A percentile compares a stretch with the other conserved stretches of the same genome.
phyloP scores from a whole-genome alignment of 23 tunicate species.

The Trididemnum nubilum region DNA sequence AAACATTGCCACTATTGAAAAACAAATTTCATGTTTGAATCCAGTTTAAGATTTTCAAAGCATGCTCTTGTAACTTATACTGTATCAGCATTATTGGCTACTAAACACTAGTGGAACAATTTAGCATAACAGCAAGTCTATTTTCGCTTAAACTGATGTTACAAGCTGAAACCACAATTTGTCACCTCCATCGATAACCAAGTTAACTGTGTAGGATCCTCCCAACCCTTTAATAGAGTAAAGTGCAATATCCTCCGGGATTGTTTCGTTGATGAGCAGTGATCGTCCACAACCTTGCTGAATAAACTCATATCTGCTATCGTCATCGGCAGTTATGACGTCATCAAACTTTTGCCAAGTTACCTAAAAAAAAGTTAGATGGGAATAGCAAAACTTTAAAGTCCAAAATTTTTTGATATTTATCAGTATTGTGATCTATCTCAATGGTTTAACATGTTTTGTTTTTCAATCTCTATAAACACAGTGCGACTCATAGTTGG shows the following conservation, averaged over 20 bases:
- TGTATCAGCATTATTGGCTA: no score
- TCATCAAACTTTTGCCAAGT: slow-evolving; percentile 70
- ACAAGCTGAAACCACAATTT: not conserved
- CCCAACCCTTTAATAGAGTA: slow-evolving; percentile 75
- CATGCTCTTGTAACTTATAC: no score
- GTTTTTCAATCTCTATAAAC: not conserved
- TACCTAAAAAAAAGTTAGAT: slow-evolving; percentile 59
- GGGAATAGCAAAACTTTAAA: not conserved
- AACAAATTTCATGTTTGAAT: no score
- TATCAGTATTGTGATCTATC: not conserved
- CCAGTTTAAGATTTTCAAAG: no score
- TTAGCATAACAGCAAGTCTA: no score
- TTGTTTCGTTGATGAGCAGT: slow-evolving; percentile 62
- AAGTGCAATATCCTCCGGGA: slow-evolving; percentile 62
- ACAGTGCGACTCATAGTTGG: no score
- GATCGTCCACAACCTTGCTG: slow-evolving; percentile 67
- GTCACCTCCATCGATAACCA: slow-evolving; percentile 85
- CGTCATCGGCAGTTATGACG: slow-evolving; percentile 36
- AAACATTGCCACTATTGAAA: no score
- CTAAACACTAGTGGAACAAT: no score
- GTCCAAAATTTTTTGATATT: not conserved
- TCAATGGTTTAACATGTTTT: not conserved
- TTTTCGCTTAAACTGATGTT: no score
- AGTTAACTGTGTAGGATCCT: slow-evolving; percentile 65
- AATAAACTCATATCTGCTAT: slow-evolving; percentile 67